Evolutionary conservation across 2,113 vertebrate genomes (phyloP).

Genomic region (Mesitornis unicolor): DNA sequence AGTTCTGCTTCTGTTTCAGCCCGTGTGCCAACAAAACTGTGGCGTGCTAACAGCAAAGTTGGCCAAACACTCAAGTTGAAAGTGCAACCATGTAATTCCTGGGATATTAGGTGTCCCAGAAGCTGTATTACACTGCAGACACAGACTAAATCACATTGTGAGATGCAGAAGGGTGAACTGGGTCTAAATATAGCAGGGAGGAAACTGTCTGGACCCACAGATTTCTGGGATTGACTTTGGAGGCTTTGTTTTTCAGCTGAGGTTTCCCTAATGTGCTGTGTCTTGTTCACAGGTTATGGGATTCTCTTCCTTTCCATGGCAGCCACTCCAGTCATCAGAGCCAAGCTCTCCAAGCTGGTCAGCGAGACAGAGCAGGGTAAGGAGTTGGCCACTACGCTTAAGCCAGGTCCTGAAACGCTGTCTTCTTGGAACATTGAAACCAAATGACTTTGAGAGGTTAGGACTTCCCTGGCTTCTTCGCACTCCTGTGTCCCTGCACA

Average conservation of each 20-base stretch:
- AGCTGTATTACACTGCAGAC: not conserved
- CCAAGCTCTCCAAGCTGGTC: slow-evolving; percentile 92
- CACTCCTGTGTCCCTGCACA: not conserved
- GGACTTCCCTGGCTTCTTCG: not conserved
- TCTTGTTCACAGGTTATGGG: slow-evolving; percentile 81
- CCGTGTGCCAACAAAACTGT: not conserved
- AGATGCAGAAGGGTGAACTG: not conserved
- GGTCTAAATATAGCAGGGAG: not conserved
- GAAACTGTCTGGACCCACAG: not conserved
- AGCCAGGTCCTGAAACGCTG: not conserved
- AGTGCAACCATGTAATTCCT: not conserved
- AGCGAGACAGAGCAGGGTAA: slow-evolving; percentile 85
- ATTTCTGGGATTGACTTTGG: not conserved
- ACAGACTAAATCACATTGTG: not conserved
- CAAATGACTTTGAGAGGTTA: not conserved
- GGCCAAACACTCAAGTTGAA: not conserved
- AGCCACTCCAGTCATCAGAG: slow-evolving; percentile 85
- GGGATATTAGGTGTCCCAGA: not conserved
- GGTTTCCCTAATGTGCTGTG: not conserved
- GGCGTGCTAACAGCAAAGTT: not conserved
- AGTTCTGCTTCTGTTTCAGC: not conserved
- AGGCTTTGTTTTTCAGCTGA: not conserved
- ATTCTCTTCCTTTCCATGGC: slow-evolving; percentile 86
- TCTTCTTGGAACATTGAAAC: not conserved
- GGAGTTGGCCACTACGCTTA: not conserved